Evolutionary conservation across 2,888 invertebrate genomes (phyloP).

Genomic region (Leptopterna dolabrata): DNA sequence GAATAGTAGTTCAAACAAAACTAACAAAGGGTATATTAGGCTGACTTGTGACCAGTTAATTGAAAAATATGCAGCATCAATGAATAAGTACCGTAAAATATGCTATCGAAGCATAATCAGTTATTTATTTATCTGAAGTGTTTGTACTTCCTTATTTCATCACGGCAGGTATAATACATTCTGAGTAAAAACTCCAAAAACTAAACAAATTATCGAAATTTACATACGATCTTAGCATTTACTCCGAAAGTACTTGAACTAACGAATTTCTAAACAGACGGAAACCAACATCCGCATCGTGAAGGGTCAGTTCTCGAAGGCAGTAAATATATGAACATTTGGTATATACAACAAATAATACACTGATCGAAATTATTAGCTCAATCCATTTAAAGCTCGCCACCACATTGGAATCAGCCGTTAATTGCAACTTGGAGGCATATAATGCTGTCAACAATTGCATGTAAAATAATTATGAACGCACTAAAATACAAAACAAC

Average conservation of each 20-base stretch:
- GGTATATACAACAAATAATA: neutral
- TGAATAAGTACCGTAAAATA: neutral
- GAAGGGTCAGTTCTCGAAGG: neutral
- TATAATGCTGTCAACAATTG: neutral
- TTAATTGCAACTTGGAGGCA: conserved; percentile 7
- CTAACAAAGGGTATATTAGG: neutral
- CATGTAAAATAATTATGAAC: neutral
- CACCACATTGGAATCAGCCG: neutral
- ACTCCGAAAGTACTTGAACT: neutral
- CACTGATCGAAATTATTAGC: neutral
- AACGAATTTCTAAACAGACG: neutral
- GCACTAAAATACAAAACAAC: neutral
- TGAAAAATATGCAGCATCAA: neutral
- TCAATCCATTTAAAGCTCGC: neutral
- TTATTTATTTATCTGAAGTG: no score
- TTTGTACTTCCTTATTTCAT: neutral
- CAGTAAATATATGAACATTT: neutral
- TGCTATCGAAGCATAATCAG: neutral
- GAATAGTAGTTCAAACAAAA: neutral
- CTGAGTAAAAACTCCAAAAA: neutral
- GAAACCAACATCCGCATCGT: neutral
- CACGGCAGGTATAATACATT: neutral
- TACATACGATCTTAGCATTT: neutral
- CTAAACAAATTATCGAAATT: neutral
- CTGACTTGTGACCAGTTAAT: neutral